Evolutionary conservation across 2,797 vertebrate genomes (phyloP).

Genomic region (Rousettus madagascariensis): DNA sequence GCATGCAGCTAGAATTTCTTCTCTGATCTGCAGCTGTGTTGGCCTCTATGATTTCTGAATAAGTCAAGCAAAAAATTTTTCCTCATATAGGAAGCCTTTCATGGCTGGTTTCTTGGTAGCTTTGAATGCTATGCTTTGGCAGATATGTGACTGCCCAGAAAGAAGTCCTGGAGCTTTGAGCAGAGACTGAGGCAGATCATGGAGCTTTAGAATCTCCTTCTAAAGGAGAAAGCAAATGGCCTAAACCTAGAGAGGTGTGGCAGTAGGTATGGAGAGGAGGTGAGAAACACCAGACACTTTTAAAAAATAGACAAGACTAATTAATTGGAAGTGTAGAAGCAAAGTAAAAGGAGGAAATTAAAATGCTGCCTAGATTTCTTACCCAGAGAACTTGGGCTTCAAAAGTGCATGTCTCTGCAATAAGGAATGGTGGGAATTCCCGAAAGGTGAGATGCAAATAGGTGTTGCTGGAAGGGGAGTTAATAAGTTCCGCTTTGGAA

Average conservation of each 20-base stretch:
- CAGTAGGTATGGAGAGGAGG: background rate
- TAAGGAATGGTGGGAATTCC: background rate
- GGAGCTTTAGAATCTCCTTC: background rate
- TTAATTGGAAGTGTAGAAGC: background rate
- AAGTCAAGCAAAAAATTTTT: background rate
- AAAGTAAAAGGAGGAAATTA: background rate
- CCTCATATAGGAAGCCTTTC: background rate
- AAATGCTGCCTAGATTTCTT: background rate
- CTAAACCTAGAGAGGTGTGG: background rate
- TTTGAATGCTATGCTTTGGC: background rate
- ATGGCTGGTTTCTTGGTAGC: background rate
- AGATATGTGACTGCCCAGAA: background rate
- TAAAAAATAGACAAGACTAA: background rate
- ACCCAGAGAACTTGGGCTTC: background rate
- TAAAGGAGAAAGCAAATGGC: background rate
- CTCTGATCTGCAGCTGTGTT: background rate
- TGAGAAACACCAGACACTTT: background rate
- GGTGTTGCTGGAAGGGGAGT: background rate
- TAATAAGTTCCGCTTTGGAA: background rate
- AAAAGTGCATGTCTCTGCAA: background rate
- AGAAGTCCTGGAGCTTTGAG: background rate
- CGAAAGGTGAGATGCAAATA: background rate
- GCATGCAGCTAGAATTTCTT: background rate
- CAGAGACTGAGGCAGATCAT: background rate
- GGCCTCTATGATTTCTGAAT: constrained; percentile 40